Percentiles rank a stretch among this genome's conserved stretches.
These are phyloP conservation scores for Eupristina koningsbergeri DNA, from an alignment of 1,140 invertebrate genomes.

Conservation along the genomic window DNA sequence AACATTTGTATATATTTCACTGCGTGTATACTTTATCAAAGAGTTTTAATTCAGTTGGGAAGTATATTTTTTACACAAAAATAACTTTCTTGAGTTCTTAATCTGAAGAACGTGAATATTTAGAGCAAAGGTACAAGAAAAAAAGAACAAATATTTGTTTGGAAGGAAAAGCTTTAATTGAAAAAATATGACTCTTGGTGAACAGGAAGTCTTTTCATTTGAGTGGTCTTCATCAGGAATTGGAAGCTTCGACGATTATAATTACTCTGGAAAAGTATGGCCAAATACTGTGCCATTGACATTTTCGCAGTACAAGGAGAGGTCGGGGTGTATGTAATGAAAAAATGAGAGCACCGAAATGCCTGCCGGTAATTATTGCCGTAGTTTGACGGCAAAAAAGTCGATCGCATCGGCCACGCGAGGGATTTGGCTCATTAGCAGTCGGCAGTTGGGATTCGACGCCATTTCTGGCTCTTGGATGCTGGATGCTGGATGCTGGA, in stretches of 20 bases:
- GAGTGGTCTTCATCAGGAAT: conserved; percentile 46
- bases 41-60: conserved; percentile 39
- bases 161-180: conserved; percentile 45
- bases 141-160: conserved; percentile 9
- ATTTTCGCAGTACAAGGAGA: not conserved
- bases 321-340: not conserved
- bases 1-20: conserved; percentile 32
- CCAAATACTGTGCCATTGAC: conserved; percentile 21
- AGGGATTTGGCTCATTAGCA: conserved; percentile 49
- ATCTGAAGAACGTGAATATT: conserved; percentile 42
- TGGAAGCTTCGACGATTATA: conserved; percentile 42
- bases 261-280: not conserved
- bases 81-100: conserved; percentile 33
- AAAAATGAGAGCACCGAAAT: not conserved
- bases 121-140: not conserved
- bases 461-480: not conserved
- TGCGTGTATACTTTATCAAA: not conserved
- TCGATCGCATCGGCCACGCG: conserved; percentile 31
- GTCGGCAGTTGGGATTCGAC: conserved; percentile 14
- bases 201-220: conserved; percentile 33
- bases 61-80: conserved; percentile 26
- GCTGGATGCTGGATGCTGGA: too few species aligned
- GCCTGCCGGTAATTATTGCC: conserved; percentile 33
- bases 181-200: conserved; percentile 37
- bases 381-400: conserved; percentile 34